These are phyloP conservation scores for Odontocerum albicorne DNA, from an alignment of 2,888 invertebrate genomes.

Conservation along the genomic window DNA sequence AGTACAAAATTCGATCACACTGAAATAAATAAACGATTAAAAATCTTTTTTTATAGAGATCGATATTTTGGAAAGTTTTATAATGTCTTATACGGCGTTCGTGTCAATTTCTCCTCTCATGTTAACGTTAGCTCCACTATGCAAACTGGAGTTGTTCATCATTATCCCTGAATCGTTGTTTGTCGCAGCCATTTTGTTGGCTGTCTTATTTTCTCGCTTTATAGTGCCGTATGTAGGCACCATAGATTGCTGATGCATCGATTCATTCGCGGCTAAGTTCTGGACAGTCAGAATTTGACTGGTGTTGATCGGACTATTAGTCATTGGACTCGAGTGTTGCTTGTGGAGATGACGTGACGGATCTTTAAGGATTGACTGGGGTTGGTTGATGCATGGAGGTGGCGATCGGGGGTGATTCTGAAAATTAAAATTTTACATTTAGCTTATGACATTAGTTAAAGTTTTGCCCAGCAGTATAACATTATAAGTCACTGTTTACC, in stretches of 20 bases:
- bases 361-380: slow-evolving; percentile 65
- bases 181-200: slow-evolving; percentile 50
- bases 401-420: slow-evolving; percentile 47
- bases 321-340: slow-evolving; percentile 52
- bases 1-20: too few species aligned
- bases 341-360: slow-evolving; percentile 61
- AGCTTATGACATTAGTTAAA: too few species aligned
- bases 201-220: slow-evolving; percentile 53
- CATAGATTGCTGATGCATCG: slow-evolving; percentile 45
- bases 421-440: slow-evolving; percentile 26
- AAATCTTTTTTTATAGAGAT: too few species aligned
- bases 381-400: slow-evolving; percentile 51
- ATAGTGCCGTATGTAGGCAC: slow-evolving; percentile 59
- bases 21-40: too few species aligned
- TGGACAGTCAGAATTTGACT: slow-evolving; percentile 63
- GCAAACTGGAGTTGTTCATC: slow-evolving; percentile 31
- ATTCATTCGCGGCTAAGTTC: slow-evolving; percentile 48
- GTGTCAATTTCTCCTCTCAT: slow-evolving; percentile 36
- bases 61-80: too few species aligned
- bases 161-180: slow-evolving; percentile 33
- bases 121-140: slow-evolving; percentile 11
- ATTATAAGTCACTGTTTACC: too few species aligned
- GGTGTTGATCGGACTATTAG: slow-evolving; percentile 50
- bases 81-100: slow-evolving; percentile 34
- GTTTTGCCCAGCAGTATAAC: too few species aligned